A percentile compares a stretch with the other conserved stretches of the same genome.
Conservation (phyloP, 2,888 invertebrate species). For the Gastracanthus pulcherrimus region DNA sequence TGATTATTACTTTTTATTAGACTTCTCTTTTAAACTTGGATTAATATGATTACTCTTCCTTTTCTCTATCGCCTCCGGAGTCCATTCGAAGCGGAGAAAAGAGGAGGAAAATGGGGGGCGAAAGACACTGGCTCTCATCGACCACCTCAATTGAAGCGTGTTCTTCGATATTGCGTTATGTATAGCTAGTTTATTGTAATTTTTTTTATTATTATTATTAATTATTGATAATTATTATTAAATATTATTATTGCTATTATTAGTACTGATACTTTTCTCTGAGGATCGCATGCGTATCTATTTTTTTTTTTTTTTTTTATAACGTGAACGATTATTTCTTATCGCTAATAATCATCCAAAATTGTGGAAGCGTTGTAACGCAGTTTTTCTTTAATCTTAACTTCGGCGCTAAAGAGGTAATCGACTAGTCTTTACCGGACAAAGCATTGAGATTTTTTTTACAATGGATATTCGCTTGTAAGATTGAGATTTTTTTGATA, state of each 20-base stretch:
- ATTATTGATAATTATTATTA: slow-evolving; percentile 62
- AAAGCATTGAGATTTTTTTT: slow-evolving; percentile 73
- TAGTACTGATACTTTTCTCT: slow-evolving; percentile 52
- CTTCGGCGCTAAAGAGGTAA: slow-evolving; percentile 69
- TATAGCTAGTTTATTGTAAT: slow-evolving; percentile 61
- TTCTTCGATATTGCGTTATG: slow-evolving; percentile 69
- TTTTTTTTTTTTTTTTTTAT: slow-evolving; percentile 40
- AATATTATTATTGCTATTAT: slow-evolving; percentile 63
- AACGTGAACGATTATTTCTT: slow-evolving; percentile 47
- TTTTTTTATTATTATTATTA: slow-evolving; percentile 59
- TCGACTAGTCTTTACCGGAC: slow-evolving; percentile 75
- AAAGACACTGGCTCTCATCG: slow-evolving; percentile 67
- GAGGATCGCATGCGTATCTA: slow-evolving; percentile 53
- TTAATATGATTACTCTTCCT: slow-evolving; percentile 47
- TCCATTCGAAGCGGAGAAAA: slow-evolving; percentile 1
- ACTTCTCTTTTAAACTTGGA: slow-evolving; percentile 30
- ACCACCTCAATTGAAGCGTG: slow-evolving; percentile 68
- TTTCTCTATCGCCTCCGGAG: background rate
- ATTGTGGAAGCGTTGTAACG: slow-evolving; percentile 52
- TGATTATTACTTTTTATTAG: slow-evolving; percentile 42
- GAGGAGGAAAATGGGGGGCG: slow-evolving; percentile 49
- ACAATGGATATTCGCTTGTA: slow-evolving; percentile 65
- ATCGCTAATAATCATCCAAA: slow-evolving; percentile 34
- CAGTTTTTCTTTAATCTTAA: slow-evolving; percentile 58
- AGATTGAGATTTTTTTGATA: slow-evolving; percentile 66